Conservation (phyloP, 2,113 vertebrate genomes). For the Pachyramphus minor region DNA sequence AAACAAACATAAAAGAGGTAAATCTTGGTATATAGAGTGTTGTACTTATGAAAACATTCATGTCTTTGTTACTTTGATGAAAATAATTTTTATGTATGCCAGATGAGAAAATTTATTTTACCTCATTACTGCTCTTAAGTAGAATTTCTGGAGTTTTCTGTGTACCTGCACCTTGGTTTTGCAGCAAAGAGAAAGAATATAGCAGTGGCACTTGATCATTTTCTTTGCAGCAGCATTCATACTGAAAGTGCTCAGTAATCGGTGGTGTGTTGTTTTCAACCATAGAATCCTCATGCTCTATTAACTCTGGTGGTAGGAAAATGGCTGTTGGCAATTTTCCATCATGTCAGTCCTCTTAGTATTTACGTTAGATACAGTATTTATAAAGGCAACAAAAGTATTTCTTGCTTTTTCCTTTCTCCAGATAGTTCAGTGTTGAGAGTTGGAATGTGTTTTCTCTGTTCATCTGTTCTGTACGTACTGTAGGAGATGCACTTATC, state of each 20-base stretch:
- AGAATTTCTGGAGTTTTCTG: background rate
- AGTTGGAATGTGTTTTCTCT: slow-evolving; percentile 15
- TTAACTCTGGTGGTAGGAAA: slow-evolving; percentile 70
- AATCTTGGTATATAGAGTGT: background rate
- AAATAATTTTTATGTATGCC: background rate
- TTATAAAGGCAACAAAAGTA: slow-evolving; percentile 41
- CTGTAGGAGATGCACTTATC: background rate
- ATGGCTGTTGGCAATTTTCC: slow-evolving; percentile 69
- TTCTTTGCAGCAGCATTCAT: slow-evolving; percentile 2
- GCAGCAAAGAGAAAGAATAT: background rate
- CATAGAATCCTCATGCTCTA: slow-evolving; percentile 55
- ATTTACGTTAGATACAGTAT: slow-evolving; percentile 45
- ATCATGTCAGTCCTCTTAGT: slow-evolving; percentile 51
- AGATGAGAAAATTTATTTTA: background rate
- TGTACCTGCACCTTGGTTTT: background rate
- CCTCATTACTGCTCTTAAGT: background rate
- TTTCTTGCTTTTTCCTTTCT: background rate
- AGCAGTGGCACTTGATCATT: background rate
- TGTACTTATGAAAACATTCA: background rate
- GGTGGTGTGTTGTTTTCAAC: slow-evolving; percentile 18
- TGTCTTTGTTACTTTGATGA: background rate
- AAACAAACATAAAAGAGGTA: background rate
- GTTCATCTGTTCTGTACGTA: background rate
- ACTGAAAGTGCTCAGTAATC: slow-evolving; percentile 10
- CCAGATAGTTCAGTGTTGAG: background rate